These are phyloP conservation scores for Zaprionus africanus DNA, from an alignment of 1,140 invertebrate genomes.

Conservation along the genomic window DNA sequence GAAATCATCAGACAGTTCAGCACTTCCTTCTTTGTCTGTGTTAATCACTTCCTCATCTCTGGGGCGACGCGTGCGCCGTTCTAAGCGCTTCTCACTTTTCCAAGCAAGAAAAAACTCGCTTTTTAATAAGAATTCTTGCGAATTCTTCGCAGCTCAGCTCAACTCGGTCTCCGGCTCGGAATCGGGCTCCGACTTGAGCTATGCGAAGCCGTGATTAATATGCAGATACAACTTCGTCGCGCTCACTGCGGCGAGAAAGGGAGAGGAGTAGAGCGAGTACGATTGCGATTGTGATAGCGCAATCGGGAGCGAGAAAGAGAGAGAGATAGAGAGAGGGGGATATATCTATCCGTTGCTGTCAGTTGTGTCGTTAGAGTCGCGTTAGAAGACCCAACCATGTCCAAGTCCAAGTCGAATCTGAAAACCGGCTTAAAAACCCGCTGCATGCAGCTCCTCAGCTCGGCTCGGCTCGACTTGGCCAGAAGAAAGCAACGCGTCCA, in stretches of 20 bases:
- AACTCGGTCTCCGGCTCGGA: neutral
- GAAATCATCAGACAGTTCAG: constrained; percentile 48
- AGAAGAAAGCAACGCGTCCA: constrained; percentile 66
- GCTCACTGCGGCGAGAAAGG: neutral
- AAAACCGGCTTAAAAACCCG: constrained; percentile 63
- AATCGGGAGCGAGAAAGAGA: neutral
- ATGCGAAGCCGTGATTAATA: constrained; percentile 50
- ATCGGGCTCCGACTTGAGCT: constrained; percentile 5
- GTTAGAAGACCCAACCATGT: constrained; percentile 52
- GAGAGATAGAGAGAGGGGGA: neutral
- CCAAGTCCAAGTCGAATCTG: constrained; percentile 15
- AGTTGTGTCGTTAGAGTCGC: constrained; percentile 66
- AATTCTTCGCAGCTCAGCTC: constrained; percentile 58
- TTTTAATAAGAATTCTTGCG: constrained; percentile 81
- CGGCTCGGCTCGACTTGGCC: neutral
- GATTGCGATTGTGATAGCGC: neutral
- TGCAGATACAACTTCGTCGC: constrained; percentile 29
- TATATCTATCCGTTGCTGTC: constrained; percentile 23
- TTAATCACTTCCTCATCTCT: constrained; percentile 56
- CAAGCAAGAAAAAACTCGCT: constrained; percentile 69
- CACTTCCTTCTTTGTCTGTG: constrained; percentile 53
- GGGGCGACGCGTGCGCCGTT: constrained; percentile 67
- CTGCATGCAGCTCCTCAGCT: constrained; percentile 4
- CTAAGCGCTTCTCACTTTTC: constrained; percentile 78
- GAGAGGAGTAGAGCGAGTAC: neutral